These are phyloP conservation scores for Speoplatyrhinus poulsoni DNA, from an alignment of 2,113 vertebrate species.

Conservation along the genomic window DNA sequence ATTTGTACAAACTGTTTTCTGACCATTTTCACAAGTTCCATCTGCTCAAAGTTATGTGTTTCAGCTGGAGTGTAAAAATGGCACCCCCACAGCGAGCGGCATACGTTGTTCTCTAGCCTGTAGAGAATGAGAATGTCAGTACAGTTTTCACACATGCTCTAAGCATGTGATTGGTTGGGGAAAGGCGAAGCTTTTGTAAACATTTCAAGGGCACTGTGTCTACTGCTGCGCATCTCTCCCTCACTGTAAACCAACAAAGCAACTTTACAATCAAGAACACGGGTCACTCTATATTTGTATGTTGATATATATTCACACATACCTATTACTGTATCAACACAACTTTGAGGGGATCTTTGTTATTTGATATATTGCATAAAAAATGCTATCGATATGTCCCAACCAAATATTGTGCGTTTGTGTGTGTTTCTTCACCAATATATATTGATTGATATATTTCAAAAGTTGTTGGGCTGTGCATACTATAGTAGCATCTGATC, in stretches of 20 bases:
- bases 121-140: constrained; percentile 47
- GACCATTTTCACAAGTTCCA: too few species aligned
- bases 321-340: constrained; percentile 20
- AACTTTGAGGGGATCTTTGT: constrained; percentile 37
- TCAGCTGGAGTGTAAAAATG: constrained; percentile 30
- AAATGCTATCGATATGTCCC: constrained; percentile 45
- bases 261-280: constrained; percentile 43
- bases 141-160: constrained; percentile 35
- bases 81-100: not conserved
- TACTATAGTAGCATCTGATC: constrained; percentile 5
- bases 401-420: constrained; percentile 58
- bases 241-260: constrained; percentile 31
- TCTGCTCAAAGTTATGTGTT: not conserved
- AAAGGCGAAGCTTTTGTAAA: constrained; percentile 1
- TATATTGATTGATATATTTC: constrained; percentile 31
- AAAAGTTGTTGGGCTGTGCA: constrained; percentile 16
- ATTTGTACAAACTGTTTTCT: constrained; percentile 16
- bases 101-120: too few species aligned
- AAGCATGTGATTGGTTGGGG: constrained; percentile 35
- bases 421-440: constrained; percentile 45
- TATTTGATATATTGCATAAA: constrained; percentile 44
- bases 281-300: constrained; percentile 59
- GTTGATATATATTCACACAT: constrained; percentile 37
- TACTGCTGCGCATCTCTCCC: constrained; percentile 36
- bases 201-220: constrained; percentile 13